Conservation (phyloP, 2,797 vertebrate genomes). For the Molossus molossus region DNA sequence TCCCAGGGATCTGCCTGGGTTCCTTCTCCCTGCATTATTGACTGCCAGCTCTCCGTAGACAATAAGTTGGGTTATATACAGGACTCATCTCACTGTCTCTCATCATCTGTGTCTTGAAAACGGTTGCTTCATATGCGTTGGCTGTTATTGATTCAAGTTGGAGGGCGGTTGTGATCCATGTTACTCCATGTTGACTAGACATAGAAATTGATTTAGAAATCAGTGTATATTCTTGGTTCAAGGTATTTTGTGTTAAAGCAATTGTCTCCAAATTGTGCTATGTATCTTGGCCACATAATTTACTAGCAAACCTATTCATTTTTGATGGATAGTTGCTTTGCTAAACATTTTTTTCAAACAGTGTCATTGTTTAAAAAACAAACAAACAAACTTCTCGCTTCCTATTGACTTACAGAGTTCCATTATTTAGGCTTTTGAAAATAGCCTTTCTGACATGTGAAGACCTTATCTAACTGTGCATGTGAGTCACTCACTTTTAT, state of each 20-base stretch:
- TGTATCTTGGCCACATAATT: slow-evolving; percentile 35
- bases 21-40: not conserved
- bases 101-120: not conserved
- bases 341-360: not conserved
- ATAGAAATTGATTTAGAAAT: slow-evolving; percentile 54
- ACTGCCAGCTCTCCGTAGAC: not conserved
- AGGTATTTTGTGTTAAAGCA: not conserved
- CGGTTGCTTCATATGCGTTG: not conserved
- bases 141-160: not conserved
- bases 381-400: not conserved
- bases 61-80: not conserved
- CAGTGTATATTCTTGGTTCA: not conserved
- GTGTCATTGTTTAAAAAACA: not conserved
- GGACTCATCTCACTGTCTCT: not conserved
- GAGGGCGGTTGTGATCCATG: not conserved
- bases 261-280: not conserved
- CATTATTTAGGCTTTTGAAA: slow-evolving; percentile 57
- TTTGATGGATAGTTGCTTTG: slow-evolving; percentile 59
- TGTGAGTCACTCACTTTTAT: slow-evolving; percentile 69
- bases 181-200: slow-evolving; percentile 42
- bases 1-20: not conserved
- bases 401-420: slow-evolving; percentile 51
- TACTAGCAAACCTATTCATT: not conserved
- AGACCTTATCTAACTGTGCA: not conserved
- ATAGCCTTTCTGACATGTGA: slow-evolving; percentile 33